Evolutionary conservation across 2,113 vertebrate species (phyloP).

Genomic region (Burhinus oedicnemus): DNA sequence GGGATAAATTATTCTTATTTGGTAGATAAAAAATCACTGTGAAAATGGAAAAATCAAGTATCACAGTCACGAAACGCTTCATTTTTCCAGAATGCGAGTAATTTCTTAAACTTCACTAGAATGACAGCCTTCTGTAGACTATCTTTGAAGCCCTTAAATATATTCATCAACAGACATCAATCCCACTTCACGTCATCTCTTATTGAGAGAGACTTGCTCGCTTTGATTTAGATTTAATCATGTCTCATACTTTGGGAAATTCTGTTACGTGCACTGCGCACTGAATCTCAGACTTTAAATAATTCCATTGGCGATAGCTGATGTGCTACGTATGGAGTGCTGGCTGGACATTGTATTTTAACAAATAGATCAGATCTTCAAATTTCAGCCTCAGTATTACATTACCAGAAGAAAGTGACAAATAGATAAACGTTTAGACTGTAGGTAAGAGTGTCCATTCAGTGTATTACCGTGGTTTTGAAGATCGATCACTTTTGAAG

Average conservation of each 20-base stretch:
- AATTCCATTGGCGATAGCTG: neutral
- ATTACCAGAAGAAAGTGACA: neutral
- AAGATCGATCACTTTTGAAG: neutral
- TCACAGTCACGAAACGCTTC: neutral
- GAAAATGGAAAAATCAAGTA: neutral
- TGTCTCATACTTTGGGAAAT: neutral
- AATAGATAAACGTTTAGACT: neutral
- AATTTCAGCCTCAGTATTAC: neutral
- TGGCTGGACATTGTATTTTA: neutral
- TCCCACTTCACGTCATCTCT: neutral
- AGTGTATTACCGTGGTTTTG: neutral
- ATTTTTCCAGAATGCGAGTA: neutral
- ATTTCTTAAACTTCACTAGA: neutral
- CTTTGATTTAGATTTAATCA: neutral
- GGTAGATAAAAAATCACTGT: neutral
- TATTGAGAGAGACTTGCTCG: neutral
- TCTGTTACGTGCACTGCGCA: neutral
- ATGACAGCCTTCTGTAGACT: neutral
- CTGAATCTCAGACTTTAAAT: neutral
- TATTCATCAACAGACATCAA: neutral
- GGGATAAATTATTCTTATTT: neutral
- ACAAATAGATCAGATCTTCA: neutral
- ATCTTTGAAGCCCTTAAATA: neutral
- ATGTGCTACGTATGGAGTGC: neutral
- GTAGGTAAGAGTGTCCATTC: neutral